phyloP scores from a whole-genome alignment of 2,888 invertebrate genomes.

The Junonia oenone region DNA sequence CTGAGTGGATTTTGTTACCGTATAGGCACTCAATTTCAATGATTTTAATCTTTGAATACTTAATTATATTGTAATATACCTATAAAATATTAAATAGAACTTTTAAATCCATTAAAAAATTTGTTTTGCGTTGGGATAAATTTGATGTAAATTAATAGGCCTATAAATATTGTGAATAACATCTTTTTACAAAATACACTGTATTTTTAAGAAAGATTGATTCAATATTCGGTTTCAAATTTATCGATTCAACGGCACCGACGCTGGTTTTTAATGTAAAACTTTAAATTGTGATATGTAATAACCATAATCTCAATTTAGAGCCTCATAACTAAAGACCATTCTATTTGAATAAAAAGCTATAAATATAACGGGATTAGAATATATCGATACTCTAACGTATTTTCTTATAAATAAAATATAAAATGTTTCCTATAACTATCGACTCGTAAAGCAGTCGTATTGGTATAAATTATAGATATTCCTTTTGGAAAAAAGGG shows the following conservation, averaged over 20 bases:
- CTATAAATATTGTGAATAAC: background rate
- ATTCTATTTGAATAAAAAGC: conserved; percentile 21
- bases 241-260: conserved; percentile 12
- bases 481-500: background rate
- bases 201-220: background rate
- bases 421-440: background rate
- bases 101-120: background rate
- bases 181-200: background rate
- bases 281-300: conserved; percentile 21
- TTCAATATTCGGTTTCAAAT: background rate
- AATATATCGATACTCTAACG: conserved; percentile 5
- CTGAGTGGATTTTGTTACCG: conserved; percentile 19
- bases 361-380: conserved; percentile 23
- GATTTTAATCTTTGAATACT: background rate
- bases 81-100: background rate
- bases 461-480: background rate
- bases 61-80: background rate
- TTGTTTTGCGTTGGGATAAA: background rate
- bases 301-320: conserved; percentile 24
- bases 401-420: background rate
- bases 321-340: conserved; percentile 21
- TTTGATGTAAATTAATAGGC: background rate
- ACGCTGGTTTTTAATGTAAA: conserved; percentile 12
- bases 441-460: background rate
- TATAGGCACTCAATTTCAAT: background rate